Evolutionary conservation across 2,797 vertebrate species (phyloP), one percentile per base, ranked within the genome.

Genomic region (Macrochelys suwanniensis): DNA sequence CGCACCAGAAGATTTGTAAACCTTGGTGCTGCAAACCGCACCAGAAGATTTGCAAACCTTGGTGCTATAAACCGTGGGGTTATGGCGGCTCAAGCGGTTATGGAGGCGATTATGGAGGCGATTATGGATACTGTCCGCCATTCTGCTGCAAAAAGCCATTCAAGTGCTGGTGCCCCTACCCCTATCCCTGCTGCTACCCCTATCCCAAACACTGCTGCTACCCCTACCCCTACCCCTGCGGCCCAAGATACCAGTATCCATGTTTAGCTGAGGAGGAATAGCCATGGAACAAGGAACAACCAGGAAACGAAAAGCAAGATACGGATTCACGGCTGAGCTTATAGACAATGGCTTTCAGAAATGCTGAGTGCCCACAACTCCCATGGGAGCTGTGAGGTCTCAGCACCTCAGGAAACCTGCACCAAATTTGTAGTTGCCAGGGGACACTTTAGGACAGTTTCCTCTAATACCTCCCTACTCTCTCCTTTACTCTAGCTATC

Each of bases 261-360:
- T 31, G 9, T 51, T 78, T 90, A 94, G 84, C 7, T 59, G 4
- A 57, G 6, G 84, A 7, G 3, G 92, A 91, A 89, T 85, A 65
- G 88, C 65, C 89, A 56, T 85, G 94, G 96, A 89, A 95, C 83
- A 71, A 65, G 25, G 12, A 57, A 61, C 81, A 97, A 83, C n/a
- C 71, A 37, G 79, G 23, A n/a, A 26, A 65, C 16, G 84, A 94
- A 51, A 53, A 37, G 21, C 88, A 86, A 90, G 82, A n/a, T 31
- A 93, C 79, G 81, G 90, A 95, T 45, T 65, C 90, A 71, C 37
- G 94, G 71, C 90, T 82, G 80, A 94, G 93, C 51, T 92, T 95
- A 82, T 61, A 95, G 97, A 91, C 93, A 49, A 95, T 33, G 96
- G 96, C 96, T 93, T 90, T 57, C 51, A 94, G 96, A 97, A 96